phyloP scores from a whole-genome alignment of 2,888 invertebrate genomes.

The Iphiclides podalirius region DNA sequence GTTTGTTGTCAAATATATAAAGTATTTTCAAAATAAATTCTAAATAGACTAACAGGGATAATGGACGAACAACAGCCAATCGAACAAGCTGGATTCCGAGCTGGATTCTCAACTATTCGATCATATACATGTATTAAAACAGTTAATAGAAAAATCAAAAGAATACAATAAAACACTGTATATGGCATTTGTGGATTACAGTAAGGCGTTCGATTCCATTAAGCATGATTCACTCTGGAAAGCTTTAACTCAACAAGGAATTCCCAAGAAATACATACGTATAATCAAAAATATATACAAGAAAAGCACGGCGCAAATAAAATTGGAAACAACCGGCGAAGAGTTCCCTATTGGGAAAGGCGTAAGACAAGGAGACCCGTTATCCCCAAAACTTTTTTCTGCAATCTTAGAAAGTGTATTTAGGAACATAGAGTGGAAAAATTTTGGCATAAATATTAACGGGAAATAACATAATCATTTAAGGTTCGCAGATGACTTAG shows the following conservation, averaged over 20 bases:
- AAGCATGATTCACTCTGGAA: constrained; percentile 5
- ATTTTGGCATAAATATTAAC: constrained; percentile 7
- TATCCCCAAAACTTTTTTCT: constrained; percentile 27
- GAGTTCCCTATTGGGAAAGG: constrained; percentile 12
- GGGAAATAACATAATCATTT: constrained; percentile 4
- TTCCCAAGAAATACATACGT: constrained; percentile 6
- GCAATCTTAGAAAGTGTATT: constrained; percentile 27
- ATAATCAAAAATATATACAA: constrained; percentile 16
- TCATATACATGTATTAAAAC: not conserved
- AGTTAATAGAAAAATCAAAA: constrained; percentile 8
- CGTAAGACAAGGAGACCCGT: constrained; percentile 26
- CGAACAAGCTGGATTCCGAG: not conserved
- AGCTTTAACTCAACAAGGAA: constrained; percentile 3
- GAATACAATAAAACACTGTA: not conserved
- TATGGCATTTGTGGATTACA: constrained; percentile 1
- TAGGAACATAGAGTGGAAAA: constrained; percentile 14
- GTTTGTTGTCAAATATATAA: not conserved
- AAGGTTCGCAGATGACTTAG: constrained; percentile 16
- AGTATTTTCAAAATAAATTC: not conserved
- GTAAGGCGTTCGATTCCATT: constrained; percentile 18
- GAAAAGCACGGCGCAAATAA: constrained; percentile 21
- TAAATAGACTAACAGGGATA: not conserved
- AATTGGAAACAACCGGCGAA: constrained; percentile 19
- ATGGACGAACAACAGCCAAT: not conserved
- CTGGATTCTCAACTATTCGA: not conserved